A percentile compares a stretch with the other conserved stretches of the same genome.
Evolutionary conservation across 2,113 vertebrate species (phyloP).

Genomic region (Connochaetes taurinus): DNA sequence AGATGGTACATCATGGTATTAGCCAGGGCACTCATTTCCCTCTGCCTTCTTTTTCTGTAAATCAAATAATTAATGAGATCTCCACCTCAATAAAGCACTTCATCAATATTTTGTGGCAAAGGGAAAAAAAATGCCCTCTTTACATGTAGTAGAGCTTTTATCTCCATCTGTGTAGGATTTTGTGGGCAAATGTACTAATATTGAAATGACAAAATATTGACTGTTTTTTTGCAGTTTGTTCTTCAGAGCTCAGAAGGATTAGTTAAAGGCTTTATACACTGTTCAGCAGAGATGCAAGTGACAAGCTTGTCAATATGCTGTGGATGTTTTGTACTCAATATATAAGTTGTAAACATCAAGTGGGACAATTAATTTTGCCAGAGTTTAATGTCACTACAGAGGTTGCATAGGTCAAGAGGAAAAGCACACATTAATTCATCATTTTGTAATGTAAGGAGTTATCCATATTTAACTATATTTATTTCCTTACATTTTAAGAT

Average conservation of each 20-base stretch:
- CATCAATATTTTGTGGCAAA: constrained; percentile 83
- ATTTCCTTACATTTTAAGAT: neutral
- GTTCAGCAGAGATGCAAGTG: neutral
- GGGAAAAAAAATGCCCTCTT: constrained; percentile 73
- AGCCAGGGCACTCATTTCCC: constrained; percentile 86
- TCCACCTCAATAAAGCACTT: constrained; percentile 81
- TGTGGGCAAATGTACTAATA: constrained; percentile 74
- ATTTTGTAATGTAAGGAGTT: neutral
- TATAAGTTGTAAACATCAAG: constrained; percentile 22
- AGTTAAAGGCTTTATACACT: constrained; percentile 44
- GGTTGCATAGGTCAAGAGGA: neutral
- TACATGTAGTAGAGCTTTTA: constrained; percentile 79
- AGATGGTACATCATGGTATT: constrained; percentile 96
- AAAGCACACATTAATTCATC: neutral
- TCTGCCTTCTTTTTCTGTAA: constrained; percentile 83
- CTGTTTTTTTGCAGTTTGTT: constrained; percentile 64
- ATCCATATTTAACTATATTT: neutral
- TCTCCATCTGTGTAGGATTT: constrained; percentile 72
- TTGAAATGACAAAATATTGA: constrained; percentile 84
- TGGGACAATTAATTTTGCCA: neutral
- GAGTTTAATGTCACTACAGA: neutral
- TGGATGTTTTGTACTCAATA: neutral
- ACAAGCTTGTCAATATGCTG: neutral
- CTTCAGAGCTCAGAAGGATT: constrained; percentile 68
- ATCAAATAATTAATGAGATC: constrained; percentile 93